Conservation (phyloP, 1,140 invertebrate species). For the Ips nitidus region DNA sequence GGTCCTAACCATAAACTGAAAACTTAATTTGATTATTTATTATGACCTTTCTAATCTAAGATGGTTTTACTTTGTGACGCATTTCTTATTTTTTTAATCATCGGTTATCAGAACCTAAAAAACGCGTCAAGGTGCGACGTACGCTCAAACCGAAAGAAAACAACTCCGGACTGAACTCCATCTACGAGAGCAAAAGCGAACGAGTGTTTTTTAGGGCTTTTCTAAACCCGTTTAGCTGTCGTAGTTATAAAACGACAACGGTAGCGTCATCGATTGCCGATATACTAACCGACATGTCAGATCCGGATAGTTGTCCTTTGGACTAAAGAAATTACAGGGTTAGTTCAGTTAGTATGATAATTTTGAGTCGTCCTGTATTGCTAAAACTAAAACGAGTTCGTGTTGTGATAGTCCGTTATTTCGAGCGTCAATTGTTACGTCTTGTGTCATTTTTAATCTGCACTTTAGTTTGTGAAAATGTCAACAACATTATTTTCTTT, state of each 20-base stretch:
- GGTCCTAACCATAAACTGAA: too few species aligned
- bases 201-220: constrained; percentile 30
- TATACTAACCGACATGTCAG: constrained; percentile 21
- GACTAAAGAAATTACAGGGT: constrained; percentile 4
- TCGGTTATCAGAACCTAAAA: constrained; percentile 12
- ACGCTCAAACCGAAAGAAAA: not conserved
- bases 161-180: constrained; percentile 27
- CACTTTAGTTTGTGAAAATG: too few species aligned
- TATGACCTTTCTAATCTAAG: too few species aligned
- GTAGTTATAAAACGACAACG: constrained; percentile 29
- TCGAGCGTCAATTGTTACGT: not conserved
- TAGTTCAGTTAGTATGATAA: too few species aligned
- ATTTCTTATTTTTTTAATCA: too few species aligned
- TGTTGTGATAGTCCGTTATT: not conserved
- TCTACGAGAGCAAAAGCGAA: constrained; percentile 30
- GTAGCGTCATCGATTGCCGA: constrained; percentile 28
- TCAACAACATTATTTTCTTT: too few species aligned
- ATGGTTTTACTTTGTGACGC: too few species aligned
- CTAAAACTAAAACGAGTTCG: too few species aligned
- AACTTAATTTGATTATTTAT: too few species aligned
- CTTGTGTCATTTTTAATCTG: not conserved
- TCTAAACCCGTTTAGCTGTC: constrained; percentile 29
- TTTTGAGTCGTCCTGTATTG: too few species aligned
- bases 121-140: constrained; percentile 10
- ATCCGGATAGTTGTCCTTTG: constrained; percentile 24